Evolutionary conservation across 2,113 vertebrate genomes (phyloP), one percentile per base, ranked within the genome.

Genomic region (Sigmodon hispidus): DNA sequence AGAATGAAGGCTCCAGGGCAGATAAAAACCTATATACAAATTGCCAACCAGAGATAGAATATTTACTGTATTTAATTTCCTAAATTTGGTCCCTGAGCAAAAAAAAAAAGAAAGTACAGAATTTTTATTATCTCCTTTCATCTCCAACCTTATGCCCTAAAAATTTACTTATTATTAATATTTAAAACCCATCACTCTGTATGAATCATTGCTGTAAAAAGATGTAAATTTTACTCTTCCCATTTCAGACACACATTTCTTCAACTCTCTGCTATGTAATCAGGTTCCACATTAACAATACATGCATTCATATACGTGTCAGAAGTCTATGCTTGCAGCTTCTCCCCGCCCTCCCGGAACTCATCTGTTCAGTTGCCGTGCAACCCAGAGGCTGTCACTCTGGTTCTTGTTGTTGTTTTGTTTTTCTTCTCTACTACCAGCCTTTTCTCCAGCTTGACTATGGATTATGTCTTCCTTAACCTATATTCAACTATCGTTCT

Each of bases 161-260:
- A 95, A 89, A 81, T 88, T 93, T 84, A 67, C 90, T 93, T 93
- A 92, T 79, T 97, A 91, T 96, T 93, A 93, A 89, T 97, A 96
- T 95, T 96, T 96, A 92, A 96, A 95, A 93, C 59, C 52, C 40
- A 84, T 96, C 93, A 92, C 76, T 94, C 85, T 61, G 26, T 67
- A 48, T 92, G 94, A 95, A 67, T 96, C 89, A 95, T 77, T 93
- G 63, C 93, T 90, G 88, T 96, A 96, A 95, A 96, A 93, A 92
- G 91, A 73, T 48, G 87, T 86, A 86, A 26, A 73, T 91, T 97
- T 22, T 87, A 65, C 61, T 59, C 7, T 86, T 91, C 93, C 89
- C 79, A 87, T 94, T 90, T 65, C 48, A 86, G 61, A 36, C 77
- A 88, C 65, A 63, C 61, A 92, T 85, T 84, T 97, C 87, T 90